Evolutionary conservation across 2,888 invertebrate species (phyloP), one percentile per base, ranked within the genome.

Genomic region (Noctua comes): DNA sequence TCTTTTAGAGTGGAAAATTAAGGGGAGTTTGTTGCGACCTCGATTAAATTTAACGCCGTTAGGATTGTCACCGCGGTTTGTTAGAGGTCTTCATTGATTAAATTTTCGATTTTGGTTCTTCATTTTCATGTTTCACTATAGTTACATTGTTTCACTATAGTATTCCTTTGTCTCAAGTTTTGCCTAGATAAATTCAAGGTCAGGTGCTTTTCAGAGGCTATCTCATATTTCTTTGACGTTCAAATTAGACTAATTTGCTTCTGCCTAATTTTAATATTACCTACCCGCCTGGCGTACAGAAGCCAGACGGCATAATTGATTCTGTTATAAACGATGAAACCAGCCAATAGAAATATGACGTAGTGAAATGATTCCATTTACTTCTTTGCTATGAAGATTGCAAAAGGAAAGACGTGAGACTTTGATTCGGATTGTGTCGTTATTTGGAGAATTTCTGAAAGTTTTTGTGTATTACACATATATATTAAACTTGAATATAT

Each of bases 1-100:
- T 84, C 81, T 75, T 72, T 62, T 76, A 68, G 80, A 83, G 78
- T 84, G 76, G 76, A 40, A 68, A 80, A 76, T 84, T 85, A 80
- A 24, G 51, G 65, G 66, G 54, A 71, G 59, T 51, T 69, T 65
- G 73, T 82, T 70, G 59, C 68, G 75, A 73, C 86, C 83, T 75
- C 75, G 73, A 79, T 86, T 83, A 80, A 77, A 75, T 72, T 68
- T 69, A 73, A 83, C 68, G 74, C 46, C 48, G 64, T 59, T 79
- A 74, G 31, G 36, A 69, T 36, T 76, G 48, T 57, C 71, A 72
- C 54, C 65, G n/a, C 16, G 43, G 66, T 51, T 65, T 64, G 68
- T 43, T 69, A 36, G 16, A 40, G 40, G 24, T 31, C 48, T 73
- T 73, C 54, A 85, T 57, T 73, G 27, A 86, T 86, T 86, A 27